Evolutionary conservation across 2,113 vertebrate genomes (phyloP), one percentile per base, ranked within the genome.

Genomic region (Gavialis gangeticus): DNA sequence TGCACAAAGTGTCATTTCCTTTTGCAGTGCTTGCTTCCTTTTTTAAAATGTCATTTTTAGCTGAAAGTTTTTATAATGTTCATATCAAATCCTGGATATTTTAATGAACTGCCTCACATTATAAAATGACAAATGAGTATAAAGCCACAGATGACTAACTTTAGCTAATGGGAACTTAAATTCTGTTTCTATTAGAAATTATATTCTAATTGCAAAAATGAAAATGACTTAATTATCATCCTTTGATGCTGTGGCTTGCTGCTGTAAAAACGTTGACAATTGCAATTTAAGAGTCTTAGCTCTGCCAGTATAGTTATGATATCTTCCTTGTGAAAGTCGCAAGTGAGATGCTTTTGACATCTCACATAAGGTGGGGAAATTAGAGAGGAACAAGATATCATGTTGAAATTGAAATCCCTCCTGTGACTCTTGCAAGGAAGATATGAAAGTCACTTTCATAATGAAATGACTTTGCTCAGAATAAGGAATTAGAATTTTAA

Each of bases 401-500:
- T 82, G 71, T 81, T 71, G 73, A 91, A 93, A 94, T 91, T 91
- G 63, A 94, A 55, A 83, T 91, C 34, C 93, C 83, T 94, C 21
- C 21, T 60, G 4, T 67, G 58, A 83, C 60, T 94, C 82, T 91
- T 82, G 78, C 15, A 89, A 59, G 76, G 59, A 92, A 88, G 58
- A 91, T 81, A 73, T 55, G 62, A 95, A 91, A 91, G 57, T 79
- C 46, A 80, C 89, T 95, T 91, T 86, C 62, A 86, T 86, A 88
- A 84, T 58, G 55, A 37, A 64, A 69, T 76, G 59, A 83, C 83
- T 95, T 75, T 93, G 93, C 79, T 60, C 56, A 86, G 73, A 78
- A 92, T n/a, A 87, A 90, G 82, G 75, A 90, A 89, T 93, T 94
- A 87, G 77, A 85, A 89, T 90, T 79, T 91, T 89, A 90, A 95